Evolutionary conservation across 2,797 vertebrate species (phyloP).

Genomic region (Eospalax fontanierii): DNA sequence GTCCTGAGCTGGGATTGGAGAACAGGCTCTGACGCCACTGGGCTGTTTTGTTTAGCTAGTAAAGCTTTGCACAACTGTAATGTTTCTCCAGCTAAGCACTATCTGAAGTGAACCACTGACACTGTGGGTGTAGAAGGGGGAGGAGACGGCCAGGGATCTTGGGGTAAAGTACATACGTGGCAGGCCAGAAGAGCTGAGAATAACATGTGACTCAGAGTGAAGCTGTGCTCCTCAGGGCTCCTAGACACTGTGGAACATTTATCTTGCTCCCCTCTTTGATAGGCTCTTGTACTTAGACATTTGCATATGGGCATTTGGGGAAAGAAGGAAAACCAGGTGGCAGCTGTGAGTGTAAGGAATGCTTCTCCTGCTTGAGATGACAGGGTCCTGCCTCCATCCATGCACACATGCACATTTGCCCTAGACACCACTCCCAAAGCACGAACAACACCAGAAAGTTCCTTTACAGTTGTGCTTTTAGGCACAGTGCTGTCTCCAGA

Average conservation of each 20-base stretch:
- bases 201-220: not conserved
- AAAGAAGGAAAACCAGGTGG: fast-evolving
- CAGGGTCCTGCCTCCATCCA: fast-evolving
- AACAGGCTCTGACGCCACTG: not conserved
- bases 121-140: slow-evolving; percentile 30
- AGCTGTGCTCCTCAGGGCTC: not conserved
- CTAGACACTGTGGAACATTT: not conserved
- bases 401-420: fast-evolving
- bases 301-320: fast-evolving
- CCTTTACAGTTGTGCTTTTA: not conserved
- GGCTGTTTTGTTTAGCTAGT: not conserved
- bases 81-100: not conserved
- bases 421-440: not conserved
- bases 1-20: not conserved
- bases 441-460: not conserved
- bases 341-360: fast-evolving
- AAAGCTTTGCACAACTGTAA: not conserved
- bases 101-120: not conserved
- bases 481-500: not conserved
- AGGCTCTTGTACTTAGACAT: too few species aligned
- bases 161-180: slow-evolving; percentile 52
- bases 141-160: not conserved
- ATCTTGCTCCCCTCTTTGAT: too few species aligned
- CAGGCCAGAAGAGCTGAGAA: not conserved
- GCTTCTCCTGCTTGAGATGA: not conserved